Percentiles rank a stretch among this genome's conserved stretches.
These are phyloP conservation scores for Prionailurus viverrinus DNA, from an alignment of 2,113 vertebrate genomes.

Conservation along the genomic window DNA sequence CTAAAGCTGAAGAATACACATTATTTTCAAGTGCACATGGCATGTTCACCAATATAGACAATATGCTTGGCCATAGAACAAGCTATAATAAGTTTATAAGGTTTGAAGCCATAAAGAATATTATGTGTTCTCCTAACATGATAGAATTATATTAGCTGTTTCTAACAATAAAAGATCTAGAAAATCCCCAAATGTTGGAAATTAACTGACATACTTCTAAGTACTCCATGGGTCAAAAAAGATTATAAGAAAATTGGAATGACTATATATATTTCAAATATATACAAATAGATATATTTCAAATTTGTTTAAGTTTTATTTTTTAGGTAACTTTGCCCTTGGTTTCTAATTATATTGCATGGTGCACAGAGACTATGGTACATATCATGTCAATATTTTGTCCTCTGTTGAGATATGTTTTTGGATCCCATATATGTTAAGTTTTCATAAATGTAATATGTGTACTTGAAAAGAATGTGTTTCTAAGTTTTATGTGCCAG, in stretches of 20 bases:
- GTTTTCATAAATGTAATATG: background rate
- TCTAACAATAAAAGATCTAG: background rate
- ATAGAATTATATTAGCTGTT: background rate
- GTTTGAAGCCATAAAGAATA: background rate
- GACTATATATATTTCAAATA: background rate
- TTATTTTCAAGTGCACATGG: background rate
- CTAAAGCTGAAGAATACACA: background rate
- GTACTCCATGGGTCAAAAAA: background rate
- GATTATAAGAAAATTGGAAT: background rate
- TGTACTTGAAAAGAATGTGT: background rate
- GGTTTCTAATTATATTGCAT: background rate
- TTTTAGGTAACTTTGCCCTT: background rate
- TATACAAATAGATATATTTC: background rate
- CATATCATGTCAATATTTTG: background rate
- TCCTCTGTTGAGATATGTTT: background rate
- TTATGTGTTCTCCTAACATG: background rate
- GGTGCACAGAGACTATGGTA: background rate
- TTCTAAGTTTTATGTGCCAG: background rate
- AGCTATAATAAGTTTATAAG: background rate
- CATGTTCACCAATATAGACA: background rate
- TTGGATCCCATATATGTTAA: background rate
- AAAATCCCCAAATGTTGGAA: background rate
- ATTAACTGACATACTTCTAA: background rate
- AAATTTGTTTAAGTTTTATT: background rate
- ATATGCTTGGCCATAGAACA: background rate